Evolutionary conservation across 2,797 vertebrate species (phyloP).

Genomic region (Denticeps clupeoides): DNA sequence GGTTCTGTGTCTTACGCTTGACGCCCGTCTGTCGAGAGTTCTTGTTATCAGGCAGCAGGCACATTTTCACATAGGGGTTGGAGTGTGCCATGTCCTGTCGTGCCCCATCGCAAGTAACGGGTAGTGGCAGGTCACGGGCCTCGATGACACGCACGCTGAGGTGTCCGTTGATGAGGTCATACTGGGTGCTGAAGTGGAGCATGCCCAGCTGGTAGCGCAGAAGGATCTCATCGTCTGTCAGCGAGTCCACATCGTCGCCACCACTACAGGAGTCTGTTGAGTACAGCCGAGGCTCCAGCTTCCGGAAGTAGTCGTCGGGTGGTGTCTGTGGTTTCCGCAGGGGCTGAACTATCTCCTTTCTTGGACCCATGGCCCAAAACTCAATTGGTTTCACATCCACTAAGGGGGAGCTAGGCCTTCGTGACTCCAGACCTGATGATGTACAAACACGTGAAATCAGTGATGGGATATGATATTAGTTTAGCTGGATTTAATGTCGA

Average conservation of each 20-base stretch:
- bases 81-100: constrained; percentile 77
- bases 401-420: constrained; percentile 68
- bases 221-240: constrained; percentile 77
- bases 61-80: constrained; percentile 81
- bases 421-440: constrained; percentile 68
- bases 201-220: constrained; percentile 76
- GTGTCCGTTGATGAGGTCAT: constrained; percentile 69
- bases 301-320: constrained; percentile 69
- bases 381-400: constrained; percentile 75
- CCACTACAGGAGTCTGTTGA: constrained; percentile 58
- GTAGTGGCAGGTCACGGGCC: constrained; percentile 71
- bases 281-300: constrained; percentile 74
- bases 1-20: constrained; percentile 81
- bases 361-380: constrained; percentile 69
- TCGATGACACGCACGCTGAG: constrained; percentile 75
- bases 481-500: no score
- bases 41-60: constrained; percentile 79
- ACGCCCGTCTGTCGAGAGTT: constrained; percentile 83
- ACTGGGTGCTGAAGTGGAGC: constrained; percentile 82
- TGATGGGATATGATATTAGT: no score
- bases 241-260: constrained; percentile 67
- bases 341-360: constrained; percentile 76
- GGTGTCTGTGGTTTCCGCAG: constrained; percentile 58
- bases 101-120: constrained; percentile 60
- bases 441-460: no score